Conservation (phyloP, 1,140 invertebrate species). For the Neelides sp. region DNA sequence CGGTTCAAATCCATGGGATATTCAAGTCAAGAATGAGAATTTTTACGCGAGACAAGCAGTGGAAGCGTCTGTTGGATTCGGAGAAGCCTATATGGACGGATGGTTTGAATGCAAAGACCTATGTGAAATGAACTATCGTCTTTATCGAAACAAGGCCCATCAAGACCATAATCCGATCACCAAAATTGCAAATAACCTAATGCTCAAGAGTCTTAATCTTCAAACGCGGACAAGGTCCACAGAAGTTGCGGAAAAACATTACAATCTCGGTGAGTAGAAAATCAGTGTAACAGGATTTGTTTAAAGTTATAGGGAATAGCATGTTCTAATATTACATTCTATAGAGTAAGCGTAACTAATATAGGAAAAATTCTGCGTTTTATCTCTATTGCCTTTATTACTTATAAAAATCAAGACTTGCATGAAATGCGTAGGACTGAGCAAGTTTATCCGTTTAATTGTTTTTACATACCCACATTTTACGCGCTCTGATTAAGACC, state of each 20-base stretch:
- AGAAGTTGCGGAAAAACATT: constrained; percentile 12
- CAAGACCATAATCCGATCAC: not conserved
- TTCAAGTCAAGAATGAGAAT: not conserved
- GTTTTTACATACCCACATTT: too few relatives aligned
- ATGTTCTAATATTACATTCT: too few relatives aligned
- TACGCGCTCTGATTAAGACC: too few relatives aligned
- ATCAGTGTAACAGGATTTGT: too few relatives aligned
- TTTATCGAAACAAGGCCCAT: not conserved
- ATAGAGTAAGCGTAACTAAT: too few relatives aligned
- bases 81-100: not conserved
- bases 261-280: constrained; percentile 7
- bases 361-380: too few relatives aligned
- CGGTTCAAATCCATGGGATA: not conserved
- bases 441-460: too few relatives aligned
- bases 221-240: constrained; percentile 1
- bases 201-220: constrained; percentile 1
- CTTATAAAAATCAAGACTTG: too few relatives aligned
- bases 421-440: too few relatives aligned
- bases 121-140: not conserved
- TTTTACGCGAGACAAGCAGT: not conserved
- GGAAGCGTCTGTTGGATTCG: not conserved
- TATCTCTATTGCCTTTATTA: too few relatives aligned
- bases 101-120: not conserved
- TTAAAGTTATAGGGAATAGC: too few relatives aligned
- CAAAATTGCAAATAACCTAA: not conserved